Percentiles rank a stretch among this genome's conserved stretches.
These are phyloP conservation scores for Oreochromis grahami DNA, from an alignment of 2,797 vertebrate genomes.

Conservation along the genomic window DNA sequence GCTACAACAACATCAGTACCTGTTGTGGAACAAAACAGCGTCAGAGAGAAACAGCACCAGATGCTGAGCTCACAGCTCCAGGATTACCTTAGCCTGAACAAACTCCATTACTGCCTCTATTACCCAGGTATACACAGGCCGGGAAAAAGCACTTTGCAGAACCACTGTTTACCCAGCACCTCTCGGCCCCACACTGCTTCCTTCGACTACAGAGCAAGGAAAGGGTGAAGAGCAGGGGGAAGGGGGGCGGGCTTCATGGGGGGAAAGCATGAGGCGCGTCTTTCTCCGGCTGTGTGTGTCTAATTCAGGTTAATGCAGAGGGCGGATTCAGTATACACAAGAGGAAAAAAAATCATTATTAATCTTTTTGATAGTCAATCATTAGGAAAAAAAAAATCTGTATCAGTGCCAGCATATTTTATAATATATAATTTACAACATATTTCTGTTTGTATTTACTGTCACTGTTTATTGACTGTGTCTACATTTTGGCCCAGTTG, in stretches of 20 bases:
- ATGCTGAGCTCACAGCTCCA: conserved; percentile 47
- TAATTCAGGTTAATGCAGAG: neutral
- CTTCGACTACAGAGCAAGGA: conserved; percentile 32
- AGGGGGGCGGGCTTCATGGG: neutral
- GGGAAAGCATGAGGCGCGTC: neutral
- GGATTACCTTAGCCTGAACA: conserved; percentile 69
- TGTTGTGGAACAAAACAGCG: conserved; percentile 48
- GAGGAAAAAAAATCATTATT: neutral
- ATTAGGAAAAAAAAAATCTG: neutral
- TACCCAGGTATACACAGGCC: conserved; percentile 61
- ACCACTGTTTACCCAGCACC: conserved; percentile 61
- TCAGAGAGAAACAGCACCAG: conserved; percentile 47
- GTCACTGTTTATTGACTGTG: neutral
- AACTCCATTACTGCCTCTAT: conserved; percentile 71
- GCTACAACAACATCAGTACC: conserved; percentile 43
- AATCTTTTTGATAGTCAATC: neutral
- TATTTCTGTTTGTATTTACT: neutral
- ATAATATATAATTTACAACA: neutral
- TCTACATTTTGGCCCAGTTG: neutral
- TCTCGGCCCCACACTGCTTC: conserved; percentile 33
- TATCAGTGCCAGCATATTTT: neutral
- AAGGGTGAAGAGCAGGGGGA: conserved; percentile 10
- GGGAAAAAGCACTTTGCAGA: conserved; percentile 62
- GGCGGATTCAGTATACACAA: neutral
- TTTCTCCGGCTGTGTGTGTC: neutral